Conservation (phyloP, 2,888 invertebrate genomes). For the Cosmorhoe ocellata region DNA sequence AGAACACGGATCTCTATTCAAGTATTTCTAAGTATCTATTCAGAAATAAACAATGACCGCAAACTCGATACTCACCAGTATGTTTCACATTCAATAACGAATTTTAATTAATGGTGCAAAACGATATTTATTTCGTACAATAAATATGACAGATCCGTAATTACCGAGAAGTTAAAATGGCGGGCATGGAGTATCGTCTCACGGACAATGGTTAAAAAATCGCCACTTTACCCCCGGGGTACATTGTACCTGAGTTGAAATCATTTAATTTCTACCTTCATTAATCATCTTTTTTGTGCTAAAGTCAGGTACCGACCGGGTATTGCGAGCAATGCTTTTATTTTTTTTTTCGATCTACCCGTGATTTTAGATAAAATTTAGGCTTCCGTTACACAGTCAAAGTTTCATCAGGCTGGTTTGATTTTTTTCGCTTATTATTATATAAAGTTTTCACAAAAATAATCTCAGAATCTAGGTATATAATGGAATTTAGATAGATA, state of each 20-base stretch:
- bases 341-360: slow-evolving; percentile 45
- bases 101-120: slow-evolving; percentile 19
- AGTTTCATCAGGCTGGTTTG: background rate
- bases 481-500: too few relatives aligned
- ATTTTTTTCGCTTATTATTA: too few relatives aligned
- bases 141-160: slow-evolving; percentile 22
- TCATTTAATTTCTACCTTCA: slow-evolving; percentile 74
- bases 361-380: slow-evolving; percentile 36
- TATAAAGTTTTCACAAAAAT: too few relatives aligned
- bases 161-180: slow-evolving; percentile 13
- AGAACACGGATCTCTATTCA: too few relatives aligned
- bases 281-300: slow-evolving; percentile 78
- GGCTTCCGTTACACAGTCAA: slow-evolving; percentile 16
- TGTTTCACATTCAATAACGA: slow-evolving; percentile 7
- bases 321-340: slow-evolving; percentile 66
- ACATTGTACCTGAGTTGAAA: slow-evolving; percentile 61
- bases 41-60: background rate
- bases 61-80: background rate
- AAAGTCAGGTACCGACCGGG: slow-evolving; percentile 58
- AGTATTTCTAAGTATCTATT: too few relatives aligned
- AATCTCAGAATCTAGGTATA: too few relatives aligned
- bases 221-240: slow-evolving; percentile 44
- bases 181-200: slow-evolving; percentile 11
- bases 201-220: slow-evolving; percentile 57
- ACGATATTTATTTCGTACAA: slow-evolving; percentile 15